These are phyloP conservation scores for Valencia hispanica DNA, from an alignment of 2,797 vertebrate genomes.

Conservation along the genomic window DNA sequence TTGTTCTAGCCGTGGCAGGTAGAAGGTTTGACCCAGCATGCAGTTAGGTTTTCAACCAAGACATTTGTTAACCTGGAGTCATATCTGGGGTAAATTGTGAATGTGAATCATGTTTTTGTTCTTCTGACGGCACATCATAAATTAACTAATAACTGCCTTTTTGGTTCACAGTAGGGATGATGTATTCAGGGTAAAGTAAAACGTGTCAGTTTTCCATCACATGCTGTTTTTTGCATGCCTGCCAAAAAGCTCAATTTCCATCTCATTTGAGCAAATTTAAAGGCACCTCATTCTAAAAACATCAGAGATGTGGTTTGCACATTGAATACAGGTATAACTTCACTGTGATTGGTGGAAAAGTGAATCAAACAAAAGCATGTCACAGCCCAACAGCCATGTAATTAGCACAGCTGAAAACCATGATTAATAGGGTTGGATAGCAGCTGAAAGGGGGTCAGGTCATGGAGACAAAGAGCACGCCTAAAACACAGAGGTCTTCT, in stretches of 20 bases:
- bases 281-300: neutral
- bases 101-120: neutral
- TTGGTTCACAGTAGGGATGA: neutral
- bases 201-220: neutral
- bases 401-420: conserved; percentile 1
- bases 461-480: conserved; percentile 30
- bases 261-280: neutral
- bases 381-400: neutral
- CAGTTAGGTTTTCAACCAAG: too few relatives aligned
- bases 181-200: neutral
- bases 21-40: too few relatives aligned
- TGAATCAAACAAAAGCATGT: neutral
- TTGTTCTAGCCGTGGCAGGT: too few relatives aligned
- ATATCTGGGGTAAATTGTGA: neutral
- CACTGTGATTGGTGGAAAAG: neutral
- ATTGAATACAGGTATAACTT: neutral
- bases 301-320: too few relatives aligned
- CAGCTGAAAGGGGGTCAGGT: conserved; percentile 32
- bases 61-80: neutral
- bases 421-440: conserved; percentile 1
- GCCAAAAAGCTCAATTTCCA: neutral
- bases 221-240: neutral
- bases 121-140: neutral
- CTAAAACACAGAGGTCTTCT: conserved; percentile 46
- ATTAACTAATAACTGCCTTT: neutral